phyloP scores from a whole-genome alignment of 2,888 invertebrate species.

The Antheraea assamensis region DNA sequence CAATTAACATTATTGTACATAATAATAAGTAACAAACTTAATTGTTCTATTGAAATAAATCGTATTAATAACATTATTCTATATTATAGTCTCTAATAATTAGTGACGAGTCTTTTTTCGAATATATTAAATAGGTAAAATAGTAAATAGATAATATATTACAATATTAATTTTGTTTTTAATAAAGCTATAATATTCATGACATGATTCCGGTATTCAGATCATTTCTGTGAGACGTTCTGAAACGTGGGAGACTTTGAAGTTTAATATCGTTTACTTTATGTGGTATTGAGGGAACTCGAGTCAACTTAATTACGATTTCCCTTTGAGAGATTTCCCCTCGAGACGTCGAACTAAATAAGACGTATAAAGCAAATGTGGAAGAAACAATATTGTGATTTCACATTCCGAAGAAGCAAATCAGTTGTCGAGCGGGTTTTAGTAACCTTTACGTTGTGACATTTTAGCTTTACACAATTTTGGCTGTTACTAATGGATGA shows the following conservation, averaged over 20 bases:
- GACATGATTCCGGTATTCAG: conserved; percentile 5
- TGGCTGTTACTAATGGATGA: not conserved
- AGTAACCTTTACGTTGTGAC: not conserved
- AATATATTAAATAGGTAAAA: not conserved
- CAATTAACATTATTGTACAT: not conserved
- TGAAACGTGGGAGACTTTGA: conserved; percentile 41
- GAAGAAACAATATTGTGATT: conserved; percentile 43
- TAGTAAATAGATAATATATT: not conserved
- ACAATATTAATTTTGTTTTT: not conserved
- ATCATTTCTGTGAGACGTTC: conserved; percentile 35
- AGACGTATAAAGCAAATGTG: conserved; percentile 34
- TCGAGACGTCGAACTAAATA: conserved; percentile 28
- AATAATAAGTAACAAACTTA: not conserved
- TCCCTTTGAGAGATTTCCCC: conserved; percentile 47
- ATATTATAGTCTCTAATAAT: not conserved
- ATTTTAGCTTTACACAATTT: not conserved
- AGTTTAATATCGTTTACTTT: conserved; percentile 52
- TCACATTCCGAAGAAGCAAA: conserved; percentile 31
- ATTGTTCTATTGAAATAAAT: not conserved
- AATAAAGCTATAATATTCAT: not conserved
- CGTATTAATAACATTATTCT: not conserved
- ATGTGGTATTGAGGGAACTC: conserved; percentile 47
- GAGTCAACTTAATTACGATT: conserved; percentile 53
- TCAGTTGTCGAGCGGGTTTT: not conserved
- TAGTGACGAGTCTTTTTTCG: not conserved